Base-by-base conservation (phyloP, 2,113 vertebrate genomes). In the Notarius lentiginosus region DNA sequence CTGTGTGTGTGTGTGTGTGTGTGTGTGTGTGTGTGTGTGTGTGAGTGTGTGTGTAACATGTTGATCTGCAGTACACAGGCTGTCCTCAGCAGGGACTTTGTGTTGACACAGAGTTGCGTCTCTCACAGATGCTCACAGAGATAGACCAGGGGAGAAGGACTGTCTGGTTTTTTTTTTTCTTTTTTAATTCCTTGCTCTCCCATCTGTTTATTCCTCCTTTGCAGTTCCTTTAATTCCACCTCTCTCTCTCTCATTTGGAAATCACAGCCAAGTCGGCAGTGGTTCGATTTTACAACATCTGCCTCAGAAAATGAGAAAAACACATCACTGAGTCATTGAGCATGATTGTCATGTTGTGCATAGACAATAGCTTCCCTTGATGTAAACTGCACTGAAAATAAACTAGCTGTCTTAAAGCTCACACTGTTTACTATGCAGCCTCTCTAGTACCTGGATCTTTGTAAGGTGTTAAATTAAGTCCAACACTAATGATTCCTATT, bases 91-190 rank as follows among this genome's bases (percentile, higher is more conserved):
- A 90, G 89, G 83, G 80, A 91, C 83, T 83, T 86, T 76, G 85
- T 93, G 90, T 91, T 92, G 92, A 93, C 92, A 93, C 87, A 90
- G 85, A 89, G 82, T 84, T 84, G 79, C 22, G 86, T 89, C 88
- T 89, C 83, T 92, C 90, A 89, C 90, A 92, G 89, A 89, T 90
- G 89, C 93, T 92, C 90, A 75, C 90, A 92, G 84, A 89, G 89
- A 93, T 93, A 92, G 91, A 91, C 89, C 91, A 90, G 91, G 91
- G 91, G 93, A 93, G 90, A 91, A 82, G 27, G 58, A 83, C 53
- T 85, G 55, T 92, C 91, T 92, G 89, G n/a, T n/a, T n/a, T n/a
- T n/a, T n/a, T n/a, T 88, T 93, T 94, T 91, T 90, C 93, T 94
- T 93, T 94, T 91, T 91, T 92, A 88, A 93, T 93, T 91, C 87